Evolutionary conservation across 2,797 vertebrate species (phyloP), one percentile per base, ranked within the genome.

Genomic region (Gymnothorax javanicus): DNA sequence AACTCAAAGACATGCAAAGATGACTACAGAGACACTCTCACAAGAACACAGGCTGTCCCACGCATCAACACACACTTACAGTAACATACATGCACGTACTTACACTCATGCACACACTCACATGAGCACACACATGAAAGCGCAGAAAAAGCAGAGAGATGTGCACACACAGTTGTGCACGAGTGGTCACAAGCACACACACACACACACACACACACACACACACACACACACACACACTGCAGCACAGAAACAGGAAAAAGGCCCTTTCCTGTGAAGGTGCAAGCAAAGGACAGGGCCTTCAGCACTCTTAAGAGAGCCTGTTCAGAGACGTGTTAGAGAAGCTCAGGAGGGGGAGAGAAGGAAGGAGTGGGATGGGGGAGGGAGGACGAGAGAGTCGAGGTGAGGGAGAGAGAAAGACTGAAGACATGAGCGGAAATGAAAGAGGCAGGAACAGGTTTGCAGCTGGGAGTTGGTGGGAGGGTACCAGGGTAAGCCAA

Each of bases 201-300:
- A 59, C 52, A 73, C 52, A 33, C 62, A 82, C 17, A 75, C 43
- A 58, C 43, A 87, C 25, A 83, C 4, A 56, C 60, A 67, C 25
- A 60, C 81, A 73, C 86, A 15, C 59, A 12, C 79, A 27, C 62
- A 62, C 84, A 75, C 64, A 85, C 77, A 83, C 62, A 64, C 13
- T 43, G 33, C 58, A 11, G n/a, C 62, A 64, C 62, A n/a, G 4
- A 4, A 15, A 33, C 7, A 82, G 91, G 89, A 90, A 91, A 23
- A 90, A n/a, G 90, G 89, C 89, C 88, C 79, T 88, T 91, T 93
- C 90, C 91, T 88, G 92, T 92, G 87, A 59, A 88, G 15, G 87
- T 89, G 64, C 85, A 90, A 90, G 86, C 86, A 90, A 86, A 84
- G 27, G 88, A 89, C 84, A 57, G 71, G 89, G 89, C 85, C 89